Conservation (phyloP, 2,888 invertebrate genomes). For the Ectemnius continuus region DNA sequence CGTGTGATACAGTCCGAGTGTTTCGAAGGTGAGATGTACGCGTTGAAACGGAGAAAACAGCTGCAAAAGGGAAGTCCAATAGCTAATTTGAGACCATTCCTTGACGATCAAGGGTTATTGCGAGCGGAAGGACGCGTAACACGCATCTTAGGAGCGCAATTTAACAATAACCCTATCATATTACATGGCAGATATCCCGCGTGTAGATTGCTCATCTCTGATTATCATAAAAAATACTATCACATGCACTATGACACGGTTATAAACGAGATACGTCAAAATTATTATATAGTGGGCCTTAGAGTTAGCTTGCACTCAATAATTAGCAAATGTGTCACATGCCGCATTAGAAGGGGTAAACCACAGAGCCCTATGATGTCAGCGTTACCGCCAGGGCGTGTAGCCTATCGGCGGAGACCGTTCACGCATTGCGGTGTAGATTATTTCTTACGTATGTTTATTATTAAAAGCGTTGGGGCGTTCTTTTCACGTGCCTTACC, state of each 20-base stretch:
- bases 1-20: not conserved
- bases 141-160: not conserved
- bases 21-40: not conserved
- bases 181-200: conserved; percentile 31
- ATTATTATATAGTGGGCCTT: conserved; percentile 31
- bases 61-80: not conserved
- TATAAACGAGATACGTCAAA: conserved; percentile 44
- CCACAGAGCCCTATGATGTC: conserved; percentile 26
- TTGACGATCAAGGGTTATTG: not conserved
- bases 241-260: conserved; percentile 43
- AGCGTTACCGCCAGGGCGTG: conserved; percentile 16
- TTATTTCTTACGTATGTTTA: conserved; percentile 38
- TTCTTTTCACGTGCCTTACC: conserved; percentile 37
- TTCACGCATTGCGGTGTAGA: conserved; percentile 42
- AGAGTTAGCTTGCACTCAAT: conserved; percentile 16
- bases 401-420: conserved; percentile 26
- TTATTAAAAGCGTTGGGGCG: conserved; percentile 16
- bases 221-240: conserved; percentile 25
- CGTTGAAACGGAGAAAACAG: not conserved
- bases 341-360: conserved; percentile 25
- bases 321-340: conserved; percentile 16
- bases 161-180: conserved; percentile 26
- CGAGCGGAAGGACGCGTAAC: not conserved
- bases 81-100: not conserved
- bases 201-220: not conserved